Evolutionary conservation across 2,113 vertebrate species (phyloP).

Genomic region (Calonectris borealis): DNA sequence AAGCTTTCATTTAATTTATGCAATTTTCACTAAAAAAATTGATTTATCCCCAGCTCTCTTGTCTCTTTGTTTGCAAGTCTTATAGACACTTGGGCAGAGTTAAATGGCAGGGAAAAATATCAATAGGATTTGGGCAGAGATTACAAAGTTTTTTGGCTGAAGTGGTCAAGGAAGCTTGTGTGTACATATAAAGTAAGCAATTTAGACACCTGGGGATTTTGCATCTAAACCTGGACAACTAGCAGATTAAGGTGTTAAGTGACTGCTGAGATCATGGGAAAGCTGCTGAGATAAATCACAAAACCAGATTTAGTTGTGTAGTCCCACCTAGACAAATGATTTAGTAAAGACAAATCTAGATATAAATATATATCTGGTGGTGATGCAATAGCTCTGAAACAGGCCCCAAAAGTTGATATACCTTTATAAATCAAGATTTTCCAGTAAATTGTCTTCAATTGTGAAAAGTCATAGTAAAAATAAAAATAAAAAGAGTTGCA

Average conservation of each 20-base stretch:
- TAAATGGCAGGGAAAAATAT: background rate
- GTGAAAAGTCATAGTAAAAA: background rate
- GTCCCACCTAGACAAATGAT: background rate
- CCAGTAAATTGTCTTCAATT: background rate
- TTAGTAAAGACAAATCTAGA: background rate
- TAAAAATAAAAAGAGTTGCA: background rate
- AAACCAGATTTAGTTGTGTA: background rate
- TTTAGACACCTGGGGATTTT: background rate
- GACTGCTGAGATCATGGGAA: background rate
- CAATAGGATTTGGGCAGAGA: background rate
- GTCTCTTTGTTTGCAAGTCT: background rate
- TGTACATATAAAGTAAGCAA: accelerated
- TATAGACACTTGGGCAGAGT: background rate
- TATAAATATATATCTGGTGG: background rate
- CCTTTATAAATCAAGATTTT: background rate
- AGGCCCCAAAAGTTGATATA: background rate
- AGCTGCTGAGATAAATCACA: background rate
- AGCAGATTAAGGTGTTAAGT: background rate
- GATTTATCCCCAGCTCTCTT: background rate
- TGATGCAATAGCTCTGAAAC: background rate
- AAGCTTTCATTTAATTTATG: background rate
- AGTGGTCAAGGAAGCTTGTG: background rate
- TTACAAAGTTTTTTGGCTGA: background rate
- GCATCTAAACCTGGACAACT: background rate
- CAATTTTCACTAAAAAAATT: background rate